Evolutionary conservation across 2,113 vertebrate genomes (phyloP).

Genomic region (Potamarius usumacintae): DNA sequence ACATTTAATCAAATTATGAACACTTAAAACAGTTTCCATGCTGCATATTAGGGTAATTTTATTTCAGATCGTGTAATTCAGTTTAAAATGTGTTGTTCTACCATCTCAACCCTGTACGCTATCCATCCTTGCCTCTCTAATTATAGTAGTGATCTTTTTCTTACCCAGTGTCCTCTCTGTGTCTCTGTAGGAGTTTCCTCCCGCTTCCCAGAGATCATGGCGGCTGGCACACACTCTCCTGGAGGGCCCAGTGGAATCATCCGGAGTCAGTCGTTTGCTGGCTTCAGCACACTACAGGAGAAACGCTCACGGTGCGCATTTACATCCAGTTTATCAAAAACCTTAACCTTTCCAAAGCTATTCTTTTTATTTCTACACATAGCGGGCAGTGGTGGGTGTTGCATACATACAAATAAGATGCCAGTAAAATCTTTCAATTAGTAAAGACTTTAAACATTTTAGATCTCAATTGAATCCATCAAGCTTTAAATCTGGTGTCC

Average conservation of each 20-base stretch:
- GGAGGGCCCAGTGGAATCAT: slow-evolving; percentile 98
- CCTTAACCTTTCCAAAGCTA: background rate
- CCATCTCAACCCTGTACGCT: background rate
- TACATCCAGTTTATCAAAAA: background rate
- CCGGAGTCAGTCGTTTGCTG: slow-evolving; percentile 95
- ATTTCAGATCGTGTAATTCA: background rate
- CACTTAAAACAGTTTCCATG: background rate
- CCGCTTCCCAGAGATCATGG: slow-evolving; percentile 90
- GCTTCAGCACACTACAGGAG: slow-evolving; percentile 95
- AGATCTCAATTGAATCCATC: background rate
- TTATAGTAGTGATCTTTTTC: slow-evolving; percentile 22
- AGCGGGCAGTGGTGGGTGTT: background rate
- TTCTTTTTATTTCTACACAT: background rate
- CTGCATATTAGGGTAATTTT: background rate
- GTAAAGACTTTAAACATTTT: background rate
- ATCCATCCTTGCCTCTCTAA: background rate
- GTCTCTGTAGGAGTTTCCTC: slow-evolving; percentile 83
- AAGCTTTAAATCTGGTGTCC: background rate
- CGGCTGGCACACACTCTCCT: slow-evolving; percentile 89
- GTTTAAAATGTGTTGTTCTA: background rate
- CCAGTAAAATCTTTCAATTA: background rate
- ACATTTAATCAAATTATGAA: background rate
- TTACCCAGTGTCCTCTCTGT: slow-evolving; percentile 48
- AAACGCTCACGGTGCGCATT: slow-evolving; percentile 85
- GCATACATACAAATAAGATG: background rate